These are phyloP conservation scores for Neotoma lepida DNA, from an alignment of 2,113 vertebrate genomes.

Conservation along the genomic window DNA sequence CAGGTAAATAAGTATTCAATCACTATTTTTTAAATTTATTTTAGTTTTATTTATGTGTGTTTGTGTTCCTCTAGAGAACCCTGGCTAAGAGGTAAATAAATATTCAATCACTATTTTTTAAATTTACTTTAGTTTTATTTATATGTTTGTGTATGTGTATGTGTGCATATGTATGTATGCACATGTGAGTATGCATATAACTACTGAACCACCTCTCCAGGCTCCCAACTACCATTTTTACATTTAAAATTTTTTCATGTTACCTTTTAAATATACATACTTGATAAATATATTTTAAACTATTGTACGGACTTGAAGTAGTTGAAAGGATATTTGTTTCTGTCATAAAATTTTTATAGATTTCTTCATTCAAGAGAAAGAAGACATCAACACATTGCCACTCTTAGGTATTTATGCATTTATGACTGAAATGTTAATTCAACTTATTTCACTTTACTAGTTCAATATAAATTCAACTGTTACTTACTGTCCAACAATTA, in stretches of 20 bases:
- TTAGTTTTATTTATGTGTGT: neutral
- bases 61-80: neutral
- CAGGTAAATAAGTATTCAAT: neutral
- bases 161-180: neutral
- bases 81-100: neutral
- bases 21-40: neutral
- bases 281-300: neutral
- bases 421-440: neutral
- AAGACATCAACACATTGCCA: neutral
- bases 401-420: neutral
- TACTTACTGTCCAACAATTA: neutral
- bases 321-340: neutral
- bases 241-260: neutral
- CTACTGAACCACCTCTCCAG: neutral
- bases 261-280: neutral
- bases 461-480: neutral
- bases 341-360: neutral
- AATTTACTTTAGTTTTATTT: neutral
- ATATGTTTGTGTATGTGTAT: neutral
- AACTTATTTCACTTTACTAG: conserved; percentile 15
- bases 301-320: neutral
- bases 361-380: neutral
- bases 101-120: neutral
- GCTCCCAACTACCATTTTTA: neutral
- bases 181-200: neutral